phyloP scores from a whole-genome alignment of 2,113 vertebrate species.

The Pachyramphus minor region DNA sequence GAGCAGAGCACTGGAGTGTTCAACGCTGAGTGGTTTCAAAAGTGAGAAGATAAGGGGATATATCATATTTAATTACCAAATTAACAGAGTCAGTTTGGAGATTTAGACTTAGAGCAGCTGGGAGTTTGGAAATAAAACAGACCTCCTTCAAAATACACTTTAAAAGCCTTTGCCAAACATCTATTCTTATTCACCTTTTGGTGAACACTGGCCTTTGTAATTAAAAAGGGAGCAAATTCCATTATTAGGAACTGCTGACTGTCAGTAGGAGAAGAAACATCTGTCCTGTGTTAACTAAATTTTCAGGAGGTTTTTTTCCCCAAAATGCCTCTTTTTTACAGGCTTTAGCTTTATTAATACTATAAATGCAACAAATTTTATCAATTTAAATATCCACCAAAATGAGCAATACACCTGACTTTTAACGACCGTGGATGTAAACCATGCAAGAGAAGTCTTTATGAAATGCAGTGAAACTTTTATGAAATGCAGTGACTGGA shows the following conservation, averaged over 20 bases:
- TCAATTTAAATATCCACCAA: not conserved
- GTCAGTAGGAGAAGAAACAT: conserved; percentile 43
- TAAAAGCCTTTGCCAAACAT: conserved; percentile 24
- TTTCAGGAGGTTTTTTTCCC: not conserved
- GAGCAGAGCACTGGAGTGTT: not conserved
- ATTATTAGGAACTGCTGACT: conserved; percentile 29
- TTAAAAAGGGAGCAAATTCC: conserved; percentile 48
- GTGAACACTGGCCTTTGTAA: not conserved
- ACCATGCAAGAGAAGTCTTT: not conserved
- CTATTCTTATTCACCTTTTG: conserved; percentile 21
- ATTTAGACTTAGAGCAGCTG: not conserved
- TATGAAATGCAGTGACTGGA: not conserved
- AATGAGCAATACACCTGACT: not conserved
- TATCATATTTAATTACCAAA: not conserved
- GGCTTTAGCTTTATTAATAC: conserved; percentile 21
- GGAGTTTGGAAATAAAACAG: not conserved
- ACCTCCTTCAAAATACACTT: conserved; percentile 8
- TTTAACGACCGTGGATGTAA: not conserved
- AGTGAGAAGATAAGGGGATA: not conserved
- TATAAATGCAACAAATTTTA: not conserved
- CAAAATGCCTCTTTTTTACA: not conserved
- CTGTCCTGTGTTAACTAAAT: conserved; percentile 18
- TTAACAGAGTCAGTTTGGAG: not conserved
- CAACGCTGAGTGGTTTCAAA: rapidly evolving
- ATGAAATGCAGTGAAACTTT: not conserved